Base-by-base conservation (phyloP, 2,888 invertebrate genomes). In the Heliconius sara region DNA sequence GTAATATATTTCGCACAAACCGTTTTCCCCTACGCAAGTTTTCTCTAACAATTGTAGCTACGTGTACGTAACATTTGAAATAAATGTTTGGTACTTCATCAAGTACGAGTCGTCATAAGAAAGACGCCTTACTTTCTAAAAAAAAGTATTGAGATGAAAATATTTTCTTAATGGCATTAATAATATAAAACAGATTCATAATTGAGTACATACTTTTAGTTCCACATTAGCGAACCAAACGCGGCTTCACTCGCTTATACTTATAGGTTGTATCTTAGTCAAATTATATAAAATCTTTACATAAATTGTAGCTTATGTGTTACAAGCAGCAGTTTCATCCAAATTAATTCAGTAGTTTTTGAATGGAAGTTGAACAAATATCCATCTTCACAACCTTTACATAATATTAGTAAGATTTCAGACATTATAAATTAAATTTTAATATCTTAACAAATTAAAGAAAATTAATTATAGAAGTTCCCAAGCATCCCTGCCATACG, bases 71-170 rank as follows among this genome's bases (percentile, higher is more conserved):
- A 70, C 93, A 92, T 93, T 92, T 92, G 91, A 92, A 95, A 94
- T 95, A 93, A 94, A 95, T 95, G 94, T 94, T 94, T 92, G 91
- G 90, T 91, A 88, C 91, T 95, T 94, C 92, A 91, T 95, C 93
- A 94, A 86, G 80, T 84, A 71, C 84, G 82, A 88, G 88, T 83
- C 88, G 47, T 52, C 22, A 22, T 66, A 68, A 27, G 34, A n/a
- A 68, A 52, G 2, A 67, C 30, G 6, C 57, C 5, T 66, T 30
- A 10, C 65, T 65, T 66, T 39, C 19, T 25, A 60, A 34, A 22
- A 39, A 66, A 72, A 65, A 43, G 47, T 65, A 27, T 63, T 19
- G 22, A 76, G 76, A 81, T 81, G 72, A 83, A 80, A 82, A 79
- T 79, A 81, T 80, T 81, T 70, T 73, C n/a, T 66, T 63, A 12